phyloP scores from a whole-genome alignment of 2,888 invertebrate genomes.

The Rhimphoctona megacephalus region DNA sequence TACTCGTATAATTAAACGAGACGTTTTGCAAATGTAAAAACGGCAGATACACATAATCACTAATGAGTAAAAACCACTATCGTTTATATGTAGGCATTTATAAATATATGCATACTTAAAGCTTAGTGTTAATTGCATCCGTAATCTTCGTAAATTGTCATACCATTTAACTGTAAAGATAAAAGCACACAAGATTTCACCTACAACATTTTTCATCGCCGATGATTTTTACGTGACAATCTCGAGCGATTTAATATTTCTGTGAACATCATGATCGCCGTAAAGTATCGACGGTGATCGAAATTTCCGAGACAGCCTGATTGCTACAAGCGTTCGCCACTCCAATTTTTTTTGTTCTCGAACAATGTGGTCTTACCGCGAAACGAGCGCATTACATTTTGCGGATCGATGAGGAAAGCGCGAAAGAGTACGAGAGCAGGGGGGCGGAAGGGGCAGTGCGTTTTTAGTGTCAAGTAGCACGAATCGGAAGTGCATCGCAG shows the following conservation, averaged over 20 bases:
- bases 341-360: conserved; percentile 12
- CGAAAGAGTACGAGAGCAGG: conserved; percentile 29
- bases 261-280: conserved; percentile 28
- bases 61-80: background rate
- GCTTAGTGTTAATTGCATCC: background rate
- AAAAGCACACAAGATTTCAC: background rate
- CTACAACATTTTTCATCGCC: background rate
- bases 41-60: background rate
- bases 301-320: conserved; percentile 45
- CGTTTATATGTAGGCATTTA: background rate
- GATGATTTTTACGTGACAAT: background rate
- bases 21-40: background rate
- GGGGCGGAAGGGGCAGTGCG: conserved; percentile 21
- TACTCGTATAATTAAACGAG: background rate
- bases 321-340: conserved; percentile 23
- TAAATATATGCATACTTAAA: background rate
- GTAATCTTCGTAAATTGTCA: background rate
- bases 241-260: background rate
- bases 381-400: conserved; percentile 46
- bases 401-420: conserved; percentile 25
- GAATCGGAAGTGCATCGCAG: conserved; percentile 68
- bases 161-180: background rate
- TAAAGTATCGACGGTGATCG: conserved; percentile 33
- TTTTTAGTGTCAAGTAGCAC: conserved; percentile 61
- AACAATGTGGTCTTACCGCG: conserved; percentile 23